Evolutionary conservation across 2,113 vertebrate species (phyloP).

Genomic region (Ceratotherium simum): DNA sequence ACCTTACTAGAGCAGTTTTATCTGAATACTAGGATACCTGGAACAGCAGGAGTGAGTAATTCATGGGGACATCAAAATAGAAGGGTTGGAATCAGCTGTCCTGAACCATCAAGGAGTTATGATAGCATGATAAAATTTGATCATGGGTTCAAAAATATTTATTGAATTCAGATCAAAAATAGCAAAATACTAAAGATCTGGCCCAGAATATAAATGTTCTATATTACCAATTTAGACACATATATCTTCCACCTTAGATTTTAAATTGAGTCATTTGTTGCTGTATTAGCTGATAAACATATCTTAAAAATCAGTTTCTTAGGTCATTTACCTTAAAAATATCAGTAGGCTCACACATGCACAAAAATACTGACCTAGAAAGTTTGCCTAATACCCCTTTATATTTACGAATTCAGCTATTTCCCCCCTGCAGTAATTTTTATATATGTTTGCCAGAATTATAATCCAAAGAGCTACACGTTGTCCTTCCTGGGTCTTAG

Average conservation of each 20-base stretch:
- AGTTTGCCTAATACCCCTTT: not conserved
- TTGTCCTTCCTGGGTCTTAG: not conserved
- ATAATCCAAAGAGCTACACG: not conserved
- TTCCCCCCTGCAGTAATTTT: not conserved
- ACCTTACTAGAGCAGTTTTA: not conserved
- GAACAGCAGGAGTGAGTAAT: not conserved
- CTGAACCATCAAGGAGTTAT: not conserved
- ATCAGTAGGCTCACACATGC: not conserved
- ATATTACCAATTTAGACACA: not conserved
- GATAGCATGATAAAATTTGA: not conserved
- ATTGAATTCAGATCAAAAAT: not conserved
- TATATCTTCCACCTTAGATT: not conserved
- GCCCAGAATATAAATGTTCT: not conserved
- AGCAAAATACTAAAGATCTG: not conserved
- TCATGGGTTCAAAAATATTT: not conserved
- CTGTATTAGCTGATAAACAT: not conserved
- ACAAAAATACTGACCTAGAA: not conserved
- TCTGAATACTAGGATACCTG: not conserved
- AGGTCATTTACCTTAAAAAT: not conserved
- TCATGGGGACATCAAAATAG: not conserved
- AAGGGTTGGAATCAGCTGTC: not conserved
- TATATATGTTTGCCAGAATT: not conserved
- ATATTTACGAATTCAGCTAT: not conserved
- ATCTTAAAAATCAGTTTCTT: conserved; percentile 4
- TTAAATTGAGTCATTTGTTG: conserved; percentile 14